Base-by-base conservation (phyloP, 2,888 invertebrate species). In the Alloplasta piceator region DNA sequence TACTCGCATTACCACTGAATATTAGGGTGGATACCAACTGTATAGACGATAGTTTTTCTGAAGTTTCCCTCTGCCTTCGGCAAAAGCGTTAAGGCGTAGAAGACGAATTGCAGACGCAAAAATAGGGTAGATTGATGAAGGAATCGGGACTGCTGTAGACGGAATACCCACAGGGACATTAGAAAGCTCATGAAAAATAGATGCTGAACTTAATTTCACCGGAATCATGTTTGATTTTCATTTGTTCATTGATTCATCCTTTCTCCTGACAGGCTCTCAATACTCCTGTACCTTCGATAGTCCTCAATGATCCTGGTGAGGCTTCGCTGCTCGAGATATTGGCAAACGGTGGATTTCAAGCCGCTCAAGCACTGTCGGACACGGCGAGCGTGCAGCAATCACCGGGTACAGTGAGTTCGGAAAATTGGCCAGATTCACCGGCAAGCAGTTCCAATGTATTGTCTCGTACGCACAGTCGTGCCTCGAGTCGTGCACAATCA, bases 371-470 rank as follows among this genome's bases (percentile, higher is more conserved):
- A 10, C 60, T 72, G 1, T 82, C 86, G 7, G 85, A 87, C 12
- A 48, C 75, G 12, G 78, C 73, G n/a, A 84, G 80, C 48, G 73
- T 74, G n/a, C 78, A 86, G 6, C 58, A 77, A 6, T 86, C 86
- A 4, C 82, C 83, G n/a, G 70, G 72, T 6, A 41, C 77, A 5
- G 52, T 77, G n/a, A 83, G 81, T 52, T 84, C 82, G 7, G 86
- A 88, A 72, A 80, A 82, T 41, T 87, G 87, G 86, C 85, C 88
- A 4, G 87, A 89, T 77, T 89, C 87, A 5, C 86, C 85, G 38
- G 75, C 77, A 1, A 86, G 85, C 14, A 84, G 86, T 60, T 83
- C 80, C 56, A 86, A 87, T 67, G 71, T 82, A 9, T 6, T 78
- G 39, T 76, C 86, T 14, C 79, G 86, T 46, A 85, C 86, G 4